Base-by-base conservation (phyloP, 2,797 vertebrate species). In the Strix occidentalis region DNA sequence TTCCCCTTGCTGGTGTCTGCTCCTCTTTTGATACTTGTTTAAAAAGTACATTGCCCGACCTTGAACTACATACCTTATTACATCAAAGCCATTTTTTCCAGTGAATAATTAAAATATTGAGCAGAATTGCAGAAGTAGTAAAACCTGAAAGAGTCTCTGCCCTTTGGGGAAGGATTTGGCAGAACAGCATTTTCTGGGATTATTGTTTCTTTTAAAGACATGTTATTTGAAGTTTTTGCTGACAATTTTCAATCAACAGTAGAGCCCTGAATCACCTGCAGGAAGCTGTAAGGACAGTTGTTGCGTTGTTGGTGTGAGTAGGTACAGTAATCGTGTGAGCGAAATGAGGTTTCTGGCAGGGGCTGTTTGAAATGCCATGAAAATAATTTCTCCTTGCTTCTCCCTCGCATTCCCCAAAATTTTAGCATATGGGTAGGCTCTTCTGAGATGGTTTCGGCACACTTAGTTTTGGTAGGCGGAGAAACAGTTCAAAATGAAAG, bases 401-500 rank as follows among this genome's bases (percentile, higher is more conserved):
- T 92, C 60, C 25, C 35, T 77, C 1, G 1, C 28, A 10, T 70
- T 51, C 43, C n/a, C 19, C n/a, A 16, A 19, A 14, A 20, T 28
- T 61, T 78, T 78, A 54, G 8, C 61, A 1, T 19, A 43, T 29
- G 23, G 41, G 12, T 84, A 88, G 53, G 46, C 64, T 54, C 10
- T 94, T 91, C 61, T 93, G 72, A 93, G 87, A 48, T 66, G n/a
- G 20, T 77, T 92, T 71, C 57, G 90, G 76, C 76, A 61, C 29
- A 9, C 65, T 68, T 83, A 76, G 50, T 77, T 94, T 86, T 71
- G 26, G 83, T 91, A 86, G 93, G 85, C 6, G 3, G 80, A 90
- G 85, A 95, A 90, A 41, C 54, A 41, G 76, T 86, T 91, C 65
- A 71, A 71, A 94, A 80, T 94, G 87, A 74, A 84, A 87, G 90